Evolutionary conservation across 1,140 invertebrate genomes (phyloP).

Genomic region (Hylaeus volcanicus): DNA sequence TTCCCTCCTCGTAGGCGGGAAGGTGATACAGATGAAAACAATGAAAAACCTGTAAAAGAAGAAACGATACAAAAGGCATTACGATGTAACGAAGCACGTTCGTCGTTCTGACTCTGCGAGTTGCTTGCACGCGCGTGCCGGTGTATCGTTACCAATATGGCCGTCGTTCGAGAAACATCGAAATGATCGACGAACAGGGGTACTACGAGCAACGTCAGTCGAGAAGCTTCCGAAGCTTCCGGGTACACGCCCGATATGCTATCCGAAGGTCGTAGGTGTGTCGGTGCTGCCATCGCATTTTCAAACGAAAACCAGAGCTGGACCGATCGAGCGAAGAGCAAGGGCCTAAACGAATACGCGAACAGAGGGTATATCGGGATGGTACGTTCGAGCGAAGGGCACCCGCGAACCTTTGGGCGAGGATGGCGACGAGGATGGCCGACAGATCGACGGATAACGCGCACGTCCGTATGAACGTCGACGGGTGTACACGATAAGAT

Average conservation of each 20-base stretch:
- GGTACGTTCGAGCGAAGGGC: background rate
- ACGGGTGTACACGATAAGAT: background rate
- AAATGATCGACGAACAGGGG: slow-evolving; percentile 52
- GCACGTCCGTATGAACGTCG: slow-evolving; percentile 35
- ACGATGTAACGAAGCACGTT: slow-evolving; percentile 8
- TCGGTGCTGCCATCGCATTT: slow-evolving; percentile 33
- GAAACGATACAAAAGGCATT: background rate
- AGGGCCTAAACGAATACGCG: slow-evolving; percentile 38
- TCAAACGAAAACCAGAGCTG: background rate
- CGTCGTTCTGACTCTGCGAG: slow-evolving; percentile 60
- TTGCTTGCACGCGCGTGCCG: slow-evolving; percentile 59
- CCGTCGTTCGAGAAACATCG: slow-evolving; percentile 43
- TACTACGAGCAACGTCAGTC: slow-evolving; percentile 73
- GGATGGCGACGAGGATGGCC: background rate
- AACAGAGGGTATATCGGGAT: background rate
- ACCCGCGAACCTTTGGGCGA: background rate
- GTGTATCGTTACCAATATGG: slow-evolving; percentile 38
- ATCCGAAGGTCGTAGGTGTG: slow-evolving; percentile 26
- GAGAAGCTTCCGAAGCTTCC: slow-evolving; percentile 47
- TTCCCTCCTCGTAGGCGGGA: too few relatives aligned
- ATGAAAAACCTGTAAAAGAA: background rate
- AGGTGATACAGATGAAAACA: background rate
- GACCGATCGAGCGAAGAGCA: background rate
- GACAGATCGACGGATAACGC: slow-evolving; percentile 39
- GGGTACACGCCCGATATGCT: slow-evolving; percentile 36